Percentiles rank a stretch among this genome's conserved stretches.
These are phyloP conservation scores for Alexandromys fortis DNA, from an alignment of 2,113 vertebrate species.

Conservation along the genomic window DNA sequence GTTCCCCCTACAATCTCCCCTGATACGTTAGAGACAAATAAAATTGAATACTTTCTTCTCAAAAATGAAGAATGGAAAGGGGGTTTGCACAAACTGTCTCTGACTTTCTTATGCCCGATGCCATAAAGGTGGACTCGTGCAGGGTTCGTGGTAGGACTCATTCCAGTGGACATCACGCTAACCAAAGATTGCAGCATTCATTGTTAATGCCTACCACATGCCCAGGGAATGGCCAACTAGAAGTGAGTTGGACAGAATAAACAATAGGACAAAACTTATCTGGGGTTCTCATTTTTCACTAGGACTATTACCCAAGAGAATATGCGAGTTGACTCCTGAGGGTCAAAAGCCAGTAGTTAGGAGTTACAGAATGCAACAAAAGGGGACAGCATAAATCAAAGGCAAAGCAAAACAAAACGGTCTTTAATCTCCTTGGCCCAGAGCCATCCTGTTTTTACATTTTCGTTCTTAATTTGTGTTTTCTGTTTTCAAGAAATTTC, in stretches of 20 bases:
- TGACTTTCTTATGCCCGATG: background rate
- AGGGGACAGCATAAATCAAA: background rate
- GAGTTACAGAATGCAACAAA: background rate
- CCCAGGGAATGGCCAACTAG: background rate
- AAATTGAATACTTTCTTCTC: background rate
- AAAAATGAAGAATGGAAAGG: background rate
- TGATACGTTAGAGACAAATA: background rate
- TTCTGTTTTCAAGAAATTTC: slow-evolving; percentile 45
- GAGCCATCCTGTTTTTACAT: background rate
- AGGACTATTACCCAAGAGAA: background rate
- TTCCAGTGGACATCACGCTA: background rate
- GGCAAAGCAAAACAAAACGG: background rate
- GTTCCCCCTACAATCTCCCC: background rate
- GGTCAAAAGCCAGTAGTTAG: background rate
- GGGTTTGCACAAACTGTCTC: background rate
- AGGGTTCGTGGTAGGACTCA: background rate
- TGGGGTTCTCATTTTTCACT: background rate
- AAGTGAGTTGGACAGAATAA: background rate
- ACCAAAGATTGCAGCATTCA: background rate
- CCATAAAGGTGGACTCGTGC: background rate
- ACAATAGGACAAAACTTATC: background rate
- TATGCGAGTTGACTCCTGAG: background rate
- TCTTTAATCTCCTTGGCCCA: background rate
- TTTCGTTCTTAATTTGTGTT: slow-evolving; percentile 33
- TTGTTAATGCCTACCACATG: slow-evolving; percentile 51